Evolutionary conservation across 2,113 vertebrate genomes (phyloP).

Genomic region (Macrotus californicus): DNA sequence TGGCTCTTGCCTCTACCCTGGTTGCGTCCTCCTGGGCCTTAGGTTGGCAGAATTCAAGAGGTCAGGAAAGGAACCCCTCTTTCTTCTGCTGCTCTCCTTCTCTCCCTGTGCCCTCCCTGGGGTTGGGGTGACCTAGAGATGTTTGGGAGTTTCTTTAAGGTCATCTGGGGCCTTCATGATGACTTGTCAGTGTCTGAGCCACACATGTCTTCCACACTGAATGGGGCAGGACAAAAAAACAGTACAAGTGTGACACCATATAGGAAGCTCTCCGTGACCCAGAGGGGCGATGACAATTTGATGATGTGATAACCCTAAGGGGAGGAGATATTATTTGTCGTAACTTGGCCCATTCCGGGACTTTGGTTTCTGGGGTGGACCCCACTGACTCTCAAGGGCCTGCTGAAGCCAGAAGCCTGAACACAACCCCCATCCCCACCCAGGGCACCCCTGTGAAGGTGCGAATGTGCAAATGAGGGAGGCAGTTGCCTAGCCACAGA

Average conservation of each 20-base stretch:
- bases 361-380: not conserved
- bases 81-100: fast-evolving
- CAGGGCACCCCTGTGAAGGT: no score
- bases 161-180: fast-evolving
- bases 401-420: not conserved
- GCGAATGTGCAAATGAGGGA: no score
- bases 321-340: not conserved
- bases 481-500: not conserved
- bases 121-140: not conserved
- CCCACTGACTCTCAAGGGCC: not conserved
- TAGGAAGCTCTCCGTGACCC: conserved; percentile 76
- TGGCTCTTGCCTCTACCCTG: not conserved
- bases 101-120: fast-evolving
- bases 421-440: no score
- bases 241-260: conserved; percentile 74
- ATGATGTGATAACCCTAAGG: conserved; percentile 54
- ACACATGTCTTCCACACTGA: conserved; percentile 57
- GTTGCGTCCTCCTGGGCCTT: not conserved
- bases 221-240: not conserved
- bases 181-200: not conserved
- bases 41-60: not conserved
- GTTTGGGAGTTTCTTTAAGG: not conserved
- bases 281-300: conserved; percentile 69
- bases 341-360: not conserved
- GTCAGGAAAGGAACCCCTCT: not conserved